phyloP scores from a whole-genome alignment of 2,113 vertebrate species.

The Tympanuchus pallidicinctus region DNA sequence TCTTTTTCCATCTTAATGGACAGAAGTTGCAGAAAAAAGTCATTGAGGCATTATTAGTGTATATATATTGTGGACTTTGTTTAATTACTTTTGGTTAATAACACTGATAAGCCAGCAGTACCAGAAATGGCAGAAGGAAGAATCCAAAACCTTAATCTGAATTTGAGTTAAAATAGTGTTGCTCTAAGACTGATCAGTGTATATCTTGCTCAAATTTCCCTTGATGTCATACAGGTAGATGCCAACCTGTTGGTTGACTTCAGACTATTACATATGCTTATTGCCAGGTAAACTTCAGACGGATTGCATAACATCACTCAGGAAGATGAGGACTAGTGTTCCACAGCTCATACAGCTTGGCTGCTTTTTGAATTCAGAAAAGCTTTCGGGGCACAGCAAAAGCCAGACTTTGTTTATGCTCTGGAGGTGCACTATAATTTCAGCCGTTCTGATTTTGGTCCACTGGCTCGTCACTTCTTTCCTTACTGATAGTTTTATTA shows the following conservation, averaged over 20 bases:
- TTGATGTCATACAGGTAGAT: not conserved
- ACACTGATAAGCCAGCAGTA: not conserved
- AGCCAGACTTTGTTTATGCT: not conserved
- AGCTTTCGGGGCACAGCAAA: not conserved
- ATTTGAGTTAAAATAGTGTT: not conserved
- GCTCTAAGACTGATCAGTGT: not conserved
- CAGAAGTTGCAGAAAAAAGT: not conserved
- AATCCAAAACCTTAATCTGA: not conserved
- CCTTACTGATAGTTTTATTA: not conserved
- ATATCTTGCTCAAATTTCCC: not conserved
- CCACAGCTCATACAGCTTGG: accelerated
- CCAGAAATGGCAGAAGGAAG: not conserved
- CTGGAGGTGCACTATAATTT: not conserved
- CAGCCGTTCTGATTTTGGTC: not conserved
- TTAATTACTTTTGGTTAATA: not conserved
- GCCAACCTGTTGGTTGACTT: not conserved
- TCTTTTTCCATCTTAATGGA: not conserved
- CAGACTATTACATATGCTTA: not conserved
- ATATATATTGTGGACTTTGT: not conserved
- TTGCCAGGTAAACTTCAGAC: not conserved
- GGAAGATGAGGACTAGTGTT: not conserved
- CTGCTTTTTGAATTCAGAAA: not conserved
- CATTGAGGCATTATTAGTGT: not conserved
- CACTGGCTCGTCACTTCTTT: not conserved
- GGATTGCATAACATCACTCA: not conserved